phyloP scores from a whole-genome alignment of 1,140 invertebrate genomes.

The Diachasmimorpha longicaudata region DNA sequence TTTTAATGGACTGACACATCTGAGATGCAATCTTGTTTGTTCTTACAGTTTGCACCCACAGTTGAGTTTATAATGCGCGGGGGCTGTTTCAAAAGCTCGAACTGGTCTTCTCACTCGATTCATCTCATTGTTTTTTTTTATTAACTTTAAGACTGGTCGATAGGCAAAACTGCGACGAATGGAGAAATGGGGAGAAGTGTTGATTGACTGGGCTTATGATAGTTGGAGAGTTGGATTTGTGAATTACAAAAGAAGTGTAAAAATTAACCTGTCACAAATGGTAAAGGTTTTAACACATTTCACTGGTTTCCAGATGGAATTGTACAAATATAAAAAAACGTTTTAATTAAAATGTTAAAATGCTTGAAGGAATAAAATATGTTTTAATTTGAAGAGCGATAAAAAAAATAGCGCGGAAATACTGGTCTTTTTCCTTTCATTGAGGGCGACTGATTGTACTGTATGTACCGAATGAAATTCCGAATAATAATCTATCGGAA shows the following conservation, averaged over 20 bases:
- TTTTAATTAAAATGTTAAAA: no score
- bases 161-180: neutral
- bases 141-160: neutral
- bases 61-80: slow-evolving; percentile 6
- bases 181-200: neutral
- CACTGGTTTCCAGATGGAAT: no score
- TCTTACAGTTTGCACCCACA: slow-evolving; percentile 13
- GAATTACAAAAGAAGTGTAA: neutral
- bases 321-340: no score
- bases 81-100: neutral
- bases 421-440: no score
- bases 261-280: neutral
- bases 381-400: no score
- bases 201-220: neutral
- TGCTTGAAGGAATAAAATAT: no score
- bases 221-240: neutral
- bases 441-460: no score
- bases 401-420: no score
- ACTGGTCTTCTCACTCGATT: neutral
- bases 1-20: slow-evolving; percentile 37
- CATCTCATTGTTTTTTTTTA: neutral
- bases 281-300: neutral
- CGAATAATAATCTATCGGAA: no score
- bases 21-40: slow-evolving; percentile 31
- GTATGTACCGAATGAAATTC: no score